Base-by-base conservation (phyloP, 1,140 invertebrate genomes). In the Notospermus geniculatus region DNA sequence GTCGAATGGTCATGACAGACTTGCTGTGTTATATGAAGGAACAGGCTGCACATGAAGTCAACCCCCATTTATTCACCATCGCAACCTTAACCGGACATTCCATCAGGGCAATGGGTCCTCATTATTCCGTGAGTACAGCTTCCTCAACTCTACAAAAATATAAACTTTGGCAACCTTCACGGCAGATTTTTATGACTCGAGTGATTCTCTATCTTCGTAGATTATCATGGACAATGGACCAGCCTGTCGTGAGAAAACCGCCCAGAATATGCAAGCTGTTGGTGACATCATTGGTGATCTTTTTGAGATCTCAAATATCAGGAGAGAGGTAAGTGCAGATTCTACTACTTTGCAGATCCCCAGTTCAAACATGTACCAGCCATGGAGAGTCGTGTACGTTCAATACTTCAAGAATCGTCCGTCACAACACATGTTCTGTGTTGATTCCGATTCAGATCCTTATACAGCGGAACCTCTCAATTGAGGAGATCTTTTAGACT, bases 31-130 rank as follows among this genome's bases (percentile, higher is more conserved):
- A 76, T 27, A 75, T 80, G 59, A 84, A 83, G 65, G 85, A 86
- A 77, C 56, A 83, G 79, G 84, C 83, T 17, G 28, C 77, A 9
- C 70, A 91, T 72, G 83, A 85, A 58, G 73, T 80, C 0, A 87
- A 90, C 74, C 92, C 95, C 0, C 90, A 96, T 81, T 82, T 98
- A 22, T 92, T 95, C 69, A 98, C 95, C 0, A 88, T 98, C 71
- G 95, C 96, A 17, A 98, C 96, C 1, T 80, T 98, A 50, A 98
- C 95, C 22, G 91, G 92, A 0, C 93, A 97, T 78, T 92, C 92
- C 11, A 83, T 83, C 54, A 78, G 89, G 1, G 87, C 91, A 11
- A 88, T 89, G 54, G 95, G 95, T 23, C 75, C 77, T 17, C 87
- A 87, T 58, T 93, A 93, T 76, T 86, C 89, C 19, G 91, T 92